Conservation (phyloP, 2,888 invertebrate genomes). For the Cylindroiulus punctatus region DNA sequence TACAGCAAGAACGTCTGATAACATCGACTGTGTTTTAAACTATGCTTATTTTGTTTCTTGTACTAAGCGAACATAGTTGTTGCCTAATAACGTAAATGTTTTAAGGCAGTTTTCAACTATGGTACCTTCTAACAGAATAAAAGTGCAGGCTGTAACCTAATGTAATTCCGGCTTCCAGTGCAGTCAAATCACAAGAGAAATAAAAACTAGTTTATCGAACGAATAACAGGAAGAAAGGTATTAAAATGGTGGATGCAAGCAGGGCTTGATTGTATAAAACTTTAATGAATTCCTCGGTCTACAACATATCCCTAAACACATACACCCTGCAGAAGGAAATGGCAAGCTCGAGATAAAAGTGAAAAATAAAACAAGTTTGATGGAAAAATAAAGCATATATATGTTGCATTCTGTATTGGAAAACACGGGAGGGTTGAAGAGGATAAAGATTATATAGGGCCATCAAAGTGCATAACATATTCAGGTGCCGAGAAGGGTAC, state of each 20-base stretch:
- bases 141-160: too few relatives aligned
- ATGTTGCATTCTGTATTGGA: background rate
- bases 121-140: too few relatives aligned
- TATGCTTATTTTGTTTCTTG: too few relatives aligned
- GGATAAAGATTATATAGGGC: slow-evolving; percentile 17
- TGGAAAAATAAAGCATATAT: background rate
- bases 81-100: too few relatives aligned
- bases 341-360: background rate
- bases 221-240: background rate
- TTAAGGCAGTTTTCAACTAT: too few relatives aligned
- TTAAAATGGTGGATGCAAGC: background rate
- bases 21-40: too few relatives aligned
- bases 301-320: background rate
- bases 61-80: too few relatives aligned
- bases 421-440: background rate
- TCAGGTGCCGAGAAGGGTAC: slow-evolving; percentile 16
- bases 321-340: background rate
- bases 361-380: slow-evolving; percentile 33
- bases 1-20: too few relatives aligned
- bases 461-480: slow-evolving; percentile 29
- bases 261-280: background rate
- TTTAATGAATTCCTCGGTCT: slow-evolving; percentile 9
- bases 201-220: background rate
- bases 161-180: too few relatives aligned
- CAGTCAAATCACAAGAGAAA: background rate